Conservation (phyloP, 53 echinoderm and acorn worm genomes). For the Echinarachnius parma region DNA sequence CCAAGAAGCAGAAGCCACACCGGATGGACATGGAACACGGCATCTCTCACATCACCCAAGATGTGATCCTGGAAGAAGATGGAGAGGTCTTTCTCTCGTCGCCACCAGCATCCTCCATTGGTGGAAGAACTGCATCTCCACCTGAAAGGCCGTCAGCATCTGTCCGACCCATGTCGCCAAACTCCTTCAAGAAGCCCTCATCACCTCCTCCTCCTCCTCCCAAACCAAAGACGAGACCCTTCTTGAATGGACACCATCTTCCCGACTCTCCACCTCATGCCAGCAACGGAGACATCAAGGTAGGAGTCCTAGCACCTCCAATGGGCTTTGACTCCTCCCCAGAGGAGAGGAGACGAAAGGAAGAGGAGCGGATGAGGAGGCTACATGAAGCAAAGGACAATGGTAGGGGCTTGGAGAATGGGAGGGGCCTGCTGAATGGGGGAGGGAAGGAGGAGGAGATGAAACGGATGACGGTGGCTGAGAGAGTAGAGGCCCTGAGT, state of each 20-base stretch:
- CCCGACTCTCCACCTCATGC: background rate
- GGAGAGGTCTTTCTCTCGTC: constrained; percentile 26
- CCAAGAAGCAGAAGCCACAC: constrained; percentile 30
- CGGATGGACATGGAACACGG: constrained; percentile 47
- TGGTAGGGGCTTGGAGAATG: no score
- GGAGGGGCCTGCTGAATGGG: background rate
- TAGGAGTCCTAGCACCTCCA: constrained; percentile 22
- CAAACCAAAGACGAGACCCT: constrained; percentile 24
- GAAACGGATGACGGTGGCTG: background rate
- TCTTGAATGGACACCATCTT: background rate
- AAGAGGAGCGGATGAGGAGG: background rate
- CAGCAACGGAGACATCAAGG: constrained; percentile 4
- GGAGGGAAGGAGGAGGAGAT: background rate
- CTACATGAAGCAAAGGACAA: no score
- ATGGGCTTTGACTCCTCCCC: constrained; percentile 34
- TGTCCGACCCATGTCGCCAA: constrained; percentile 1
- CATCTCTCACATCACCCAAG: constrained; percentile 36
- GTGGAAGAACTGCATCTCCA: background rate
- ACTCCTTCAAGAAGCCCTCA: background rate
- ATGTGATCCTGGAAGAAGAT: constrained; percentile 37
- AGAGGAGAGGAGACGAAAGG: constrained; percentile 13
- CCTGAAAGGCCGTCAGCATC: background rate
- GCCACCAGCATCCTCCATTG: background rate
- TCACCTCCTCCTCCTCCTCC: constrained; percentile 34
- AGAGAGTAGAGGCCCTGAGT: constrained; percentile 3